Evolutionary conservation across 2,888 invertebrate species (phyloP).

Genomic region (Plagodis dolabraria): DNA sequence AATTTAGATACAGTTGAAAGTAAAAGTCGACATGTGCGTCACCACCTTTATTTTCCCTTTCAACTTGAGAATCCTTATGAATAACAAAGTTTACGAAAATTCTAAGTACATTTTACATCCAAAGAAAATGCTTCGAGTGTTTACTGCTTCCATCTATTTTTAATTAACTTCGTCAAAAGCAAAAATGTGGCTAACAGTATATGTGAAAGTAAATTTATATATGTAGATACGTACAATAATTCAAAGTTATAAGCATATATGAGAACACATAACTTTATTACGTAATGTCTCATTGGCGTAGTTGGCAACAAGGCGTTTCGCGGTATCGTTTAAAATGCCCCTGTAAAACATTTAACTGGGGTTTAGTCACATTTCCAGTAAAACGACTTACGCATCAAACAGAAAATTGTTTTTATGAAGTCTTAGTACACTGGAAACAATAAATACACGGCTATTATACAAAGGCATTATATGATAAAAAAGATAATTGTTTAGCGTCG

Average conservation of each 20-base stretch:
- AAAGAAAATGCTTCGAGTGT: conserved; percentile 15
- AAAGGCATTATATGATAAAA: conserved; percentile 6
- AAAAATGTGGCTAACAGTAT: background rate
- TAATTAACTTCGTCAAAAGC: too few species aligned
- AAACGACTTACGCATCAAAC: conserved; percentile 30
- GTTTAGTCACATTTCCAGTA: conserved; percentile 38
- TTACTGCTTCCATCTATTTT: too few species aligned
- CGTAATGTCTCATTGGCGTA: conserved; percentile 20
- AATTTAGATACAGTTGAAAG: too few species aligned
- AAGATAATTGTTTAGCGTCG: conserved; percentile 19
- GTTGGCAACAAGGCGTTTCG: conserved; percentile 6
- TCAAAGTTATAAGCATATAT: too few species aligned
- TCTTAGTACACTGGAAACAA: conserved; percentile 17
- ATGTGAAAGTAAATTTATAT: conserved; percentile 18
- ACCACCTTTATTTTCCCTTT: too few species aligned
- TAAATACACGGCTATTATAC: conserved; percentile 11
- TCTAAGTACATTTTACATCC: too few species aligned
- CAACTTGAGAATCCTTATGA: too few species aligned
- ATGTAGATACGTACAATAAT: too few species aligned
- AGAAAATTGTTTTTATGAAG: conserved; percentile 34
- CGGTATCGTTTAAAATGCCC: conserved; percentile 23
- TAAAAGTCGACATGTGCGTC: too few species aligned
- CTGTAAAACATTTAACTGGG: conserved; percentile 22
- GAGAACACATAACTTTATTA: too few species aligned
- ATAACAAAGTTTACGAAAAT: too few species aligned